Percentiles rank a stretch among this genome's conserved stretches.
Evolutionary conservation across 2,797 vertebrate species (phyloP).

Genomic region (Argyrosomus regius): DNA sequence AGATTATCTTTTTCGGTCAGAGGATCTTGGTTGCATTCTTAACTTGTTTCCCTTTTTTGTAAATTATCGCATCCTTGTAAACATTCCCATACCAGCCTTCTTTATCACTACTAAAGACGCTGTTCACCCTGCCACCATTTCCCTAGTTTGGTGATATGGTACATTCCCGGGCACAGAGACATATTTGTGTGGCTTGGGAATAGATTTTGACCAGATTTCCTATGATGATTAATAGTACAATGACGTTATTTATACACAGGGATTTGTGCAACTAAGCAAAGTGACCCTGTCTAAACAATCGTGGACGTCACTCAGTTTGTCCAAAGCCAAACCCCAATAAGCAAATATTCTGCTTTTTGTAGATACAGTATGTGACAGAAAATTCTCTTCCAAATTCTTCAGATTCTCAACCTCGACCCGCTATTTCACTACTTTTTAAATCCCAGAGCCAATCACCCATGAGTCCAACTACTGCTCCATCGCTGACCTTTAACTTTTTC

Average conservation of each 20-base stretch:
- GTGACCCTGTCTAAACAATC: not conserved
- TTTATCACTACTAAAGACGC: not conserved
- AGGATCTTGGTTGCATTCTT: not conserved
- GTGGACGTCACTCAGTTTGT: conserved; percentile 5
- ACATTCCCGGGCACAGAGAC: conserved; percentile 38
- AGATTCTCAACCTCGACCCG: not conserved
- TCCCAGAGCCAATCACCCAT: not conserved
- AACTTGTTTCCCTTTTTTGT: not conserved
- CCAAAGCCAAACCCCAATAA: not conserved
- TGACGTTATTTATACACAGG: conserved; percentile 6
- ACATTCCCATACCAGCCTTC: conserved; percentile 3
- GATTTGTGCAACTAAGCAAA: not conserved
- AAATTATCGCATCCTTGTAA: not conserved
- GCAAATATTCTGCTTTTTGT: not conserved
- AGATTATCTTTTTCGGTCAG: too few species aligned
- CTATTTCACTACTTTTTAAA: not conserved
- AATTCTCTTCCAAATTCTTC: conserved; percentile 6
- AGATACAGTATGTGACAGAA: not conserved
- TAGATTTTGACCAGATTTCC: not conserved
- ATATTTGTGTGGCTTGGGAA: conserved; percentile 47
- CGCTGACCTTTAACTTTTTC: too few species aligned
- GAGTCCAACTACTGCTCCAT: not conserved
- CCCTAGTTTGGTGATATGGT: conserved; percentile 15
- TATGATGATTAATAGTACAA: not conserved
- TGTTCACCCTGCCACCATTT: not conserved